Base-by-base conservation (phyloP, 2,888 invertebrate species). In the Ormyrus labotus region DNA sequence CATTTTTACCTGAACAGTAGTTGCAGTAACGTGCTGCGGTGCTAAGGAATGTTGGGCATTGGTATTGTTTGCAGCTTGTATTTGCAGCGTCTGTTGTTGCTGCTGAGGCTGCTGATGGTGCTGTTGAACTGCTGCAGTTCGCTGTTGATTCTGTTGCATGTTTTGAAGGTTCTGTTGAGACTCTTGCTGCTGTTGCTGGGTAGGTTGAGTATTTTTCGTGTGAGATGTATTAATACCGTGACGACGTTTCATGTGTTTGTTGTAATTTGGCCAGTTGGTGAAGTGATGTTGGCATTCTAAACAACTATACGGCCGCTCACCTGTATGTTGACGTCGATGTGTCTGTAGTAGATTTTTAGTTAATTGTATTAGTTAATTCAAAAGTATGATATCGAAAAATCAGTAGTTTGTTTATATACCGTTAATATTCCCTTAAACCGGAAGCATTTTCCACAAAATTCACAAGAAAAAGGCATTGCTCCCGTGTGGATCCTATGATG, bases 211-310 rank as follows among this genome's bases (percentile, higher is more conserved):
- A 80, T 89, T 87, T 78, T 90, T 90, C 2, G 88, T 86, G 58
- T 92, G 92, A 0, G 93, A 93, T 0, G 93, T 91, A 83, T 93
- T 93, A 81, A 93, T 92, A 55, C 94, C 94, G 82, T 95, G 95
- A 50, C 95, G 91, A 48, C 96, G 91, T 90, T 95, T 96, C 94
- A 96, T 95, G 87, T 96, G 96, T 85, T 96, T 96, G 86, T 96
- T 96, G 85, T 95, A 96, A 90, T 96, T 96, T 0, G 96, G 95
- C 95, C 96, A 96, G 87, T 96, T 96, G 0, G 95, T 95, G 84
- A 96, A 96, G 86, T 95, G 93, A 87, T 94, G 94, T 76, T 94
- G 93, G 86, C 96, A 96, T 82, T 94, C 93, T 55, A 93, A 89
- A 85, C 96, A 96, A 0, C 94, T 93, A 87, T 96, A 96, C 0